Evolutionary conservation across 92 coral and sea anemone genomes (phyloP).

Genomic region (Epizoanthus illoricatus): DNA sequence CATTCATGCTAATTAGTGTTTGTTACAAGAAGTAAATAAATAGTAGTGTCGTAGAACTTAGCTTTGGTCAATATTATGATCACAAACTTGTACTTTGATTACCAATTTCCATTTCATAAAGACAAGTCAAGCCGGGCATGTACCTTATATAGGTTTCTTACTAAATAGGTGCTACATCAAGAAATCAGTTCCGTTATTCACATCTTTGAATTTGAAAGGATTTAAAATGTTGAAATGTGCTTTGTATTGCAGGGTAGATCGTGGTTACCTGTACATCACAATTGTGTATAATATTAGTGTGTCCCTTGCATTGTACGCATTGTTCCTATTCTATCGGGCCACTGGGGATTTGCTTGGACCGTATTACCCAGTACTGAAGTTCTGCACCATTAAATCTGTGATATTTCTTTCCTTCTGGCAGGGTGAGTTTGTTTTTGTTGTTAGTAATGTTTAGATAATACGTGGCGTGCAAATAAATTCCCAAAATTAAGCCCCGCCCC

Average conservation of each 20-base stretch:
- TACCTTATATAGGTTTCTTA: not conserved
- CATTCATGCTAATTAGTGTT: too few species aligned
- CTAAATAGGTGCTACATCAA: not conserved
- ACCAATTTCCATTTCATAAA: not conserved
- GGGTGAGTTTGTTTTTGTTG: constrained; percentile 51
- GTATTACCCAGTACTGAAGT: constrained; percentile 91
- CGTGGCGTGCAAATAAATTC: too few species aligned
- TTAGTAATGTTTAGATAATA: not conserved
- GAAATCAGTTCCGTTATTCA: not conserved
- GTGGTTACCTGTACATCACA: constrained; percentile 93
- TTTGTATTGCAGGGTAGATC: constrained; percentile 77
- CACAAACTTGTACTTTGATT: too few species aligned
- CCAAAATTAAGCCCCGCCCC: too few species aligned
- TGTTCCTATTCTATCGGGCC: constrained; percentile 96
- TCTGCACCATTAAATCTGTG: constrained; percentile 96
- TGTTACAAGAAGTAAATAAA: too few species aligned
- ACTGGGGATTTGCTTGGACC: constrained; percentile 92
- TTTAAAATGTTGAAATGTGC: not conserved
- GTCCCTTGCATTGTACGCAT: constrained; percentile 86
- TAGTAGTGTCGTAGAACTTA: too few species aligned
- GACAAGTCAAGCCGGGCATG: not conserved
- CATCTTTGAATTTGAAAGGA: not conserved
- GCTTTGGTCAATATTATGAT: too few species aligned
- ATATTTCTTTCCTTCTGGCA: constrained; percentile 98
- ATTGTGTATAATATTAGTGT: constrained; percentile 92